A percentile compares a stretch with the other conserved stretches of the same genome.
Conservation (phyloP, 2,113 vertebrate genomes). For the Ibidorhyncha struthersii region DNA sequence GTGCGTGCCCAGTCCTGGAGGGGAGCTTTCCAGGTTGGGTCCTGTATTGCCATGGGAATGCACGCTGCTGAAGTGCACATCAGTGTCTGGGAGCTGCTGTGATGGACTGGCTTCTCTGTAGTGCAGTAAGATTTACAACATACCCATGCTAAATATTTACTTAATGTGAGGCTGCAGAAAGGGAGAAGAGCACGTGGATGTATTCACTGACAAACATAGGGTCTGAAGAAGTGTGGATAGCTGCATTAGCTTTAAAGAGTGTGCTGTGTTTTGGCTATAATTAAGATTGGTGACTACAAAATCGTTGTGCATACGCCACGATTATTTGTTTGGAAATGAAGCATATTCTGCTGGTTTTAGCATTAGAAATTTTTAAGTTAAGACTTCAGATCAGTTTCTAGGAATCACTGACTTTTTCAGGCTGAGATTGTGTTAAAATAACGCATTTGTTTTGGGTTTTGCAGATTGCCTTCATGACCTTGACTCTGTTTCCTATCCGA, state of each 20-base stretch:
- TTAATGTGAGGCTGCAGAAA: background rate
- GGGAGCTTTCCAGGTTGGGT: background rate
- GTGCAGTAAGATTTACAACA: background rate
- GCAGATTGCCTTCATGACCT: conserved; percentile 92
- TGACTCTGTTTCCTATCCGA: conserved; percentile 94
- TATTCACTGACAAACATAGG: background rate
- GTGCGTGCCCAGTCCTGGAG: background rate
- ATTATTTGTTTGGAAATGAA: background rate
- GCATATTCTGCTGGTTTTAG: background rate
- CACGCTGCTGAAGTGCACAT: background rate
- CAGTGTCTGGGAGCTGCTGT: background rate
- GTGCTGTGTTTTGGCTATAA: background rate
- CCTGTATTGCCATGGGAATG: background rate
- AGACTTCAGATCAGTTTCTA: background rate
- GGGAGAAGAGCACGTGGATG: background rate
- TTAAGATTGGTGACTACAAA: background rate
- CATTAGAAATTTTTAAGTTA: background rate
- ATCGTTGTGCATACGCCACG: accelerated
- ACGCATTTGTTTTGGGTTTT: conserved; percentile 48
- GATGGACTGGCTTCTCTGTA: background rate
- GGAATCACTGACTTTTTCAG: background rate
- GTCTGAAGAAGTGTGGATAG: background rate
- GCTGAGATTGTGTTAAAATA: background rate
- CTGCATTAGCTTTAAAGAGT: background rate
- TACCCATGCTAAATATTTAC: conserved; percentile 8